These are phyloP conservation scores for Elgaria multicarinata DNA, from an alignment of 2,113 vertebrate species.

Conservation along the genomic window DNA sequence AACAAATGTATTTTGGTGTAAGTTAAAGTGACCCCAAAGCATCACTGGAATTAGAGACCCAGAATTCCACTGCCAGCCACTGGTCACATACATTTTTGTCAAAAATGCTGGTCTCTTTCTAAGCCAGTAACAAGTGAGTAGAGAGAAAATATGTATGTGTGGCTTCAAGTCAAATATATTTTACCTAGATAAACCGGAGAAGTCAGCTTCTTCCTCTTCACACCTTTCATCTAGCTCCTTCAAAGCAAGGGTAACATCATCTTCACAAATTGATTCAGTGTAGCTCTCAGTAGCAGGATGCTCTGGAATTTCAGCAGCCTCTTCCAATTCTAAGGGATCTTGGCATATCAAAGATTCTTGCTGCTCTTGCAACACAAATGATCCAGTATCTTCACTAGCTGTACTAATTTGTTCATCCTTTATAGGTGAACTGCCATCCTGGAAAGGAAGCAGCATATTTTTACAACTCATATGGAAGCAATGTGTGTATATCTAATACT, in stretches of 20 bases:
- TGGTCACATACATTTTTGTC: not conserved
- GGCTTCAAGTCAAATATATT: constrained; percentile 4
- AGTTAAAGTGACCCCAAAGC: not conserved
- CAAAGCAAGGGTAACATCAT: constrained; percentile 94
- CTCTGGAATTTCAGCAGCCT: constrained; percentile 83
- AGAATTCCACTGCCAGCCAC: not conserved
- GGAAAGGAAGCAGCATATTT: constrained; percentile 55
- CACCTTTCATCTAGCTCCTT: constrained; percentile 96
- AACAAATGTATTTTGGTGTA: not conserved
- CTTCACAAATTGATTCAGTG: constrained; percentile 91
- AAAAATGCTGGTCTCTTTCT: not conserved
- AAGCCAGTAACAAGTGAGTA: not conserved
- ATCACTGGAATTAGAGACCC: not conserved
- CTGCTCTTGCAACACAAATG: constrained; percentile 82
- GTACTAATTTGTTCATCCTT: constrained; percentile 92
- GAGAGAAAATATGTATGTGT: not conserved
- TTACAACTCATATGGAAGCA: not conserved
- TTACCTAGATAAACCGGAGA: constrained; percentile 93
- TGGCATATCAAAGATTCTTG: constrained; percentile 82
- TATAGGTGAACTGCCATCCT: constrained; percentile 83
- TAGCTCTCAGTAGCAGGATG: constrained; percentile 82
- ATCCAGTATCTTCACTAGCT: constrained; percentile 89
- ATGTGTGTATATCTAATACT: not conserved
- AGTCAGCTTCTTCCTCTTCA: constrained; percentile 93
- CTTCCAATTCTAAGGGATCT: constrained; percentile 84